A percentile compares a stretch with the other conserved stretches of the same genome.
Evolutionary conservation across 2,113 vertebrate genomes (phyloP).

Genomic region (Colaptes auratus): DNA sequence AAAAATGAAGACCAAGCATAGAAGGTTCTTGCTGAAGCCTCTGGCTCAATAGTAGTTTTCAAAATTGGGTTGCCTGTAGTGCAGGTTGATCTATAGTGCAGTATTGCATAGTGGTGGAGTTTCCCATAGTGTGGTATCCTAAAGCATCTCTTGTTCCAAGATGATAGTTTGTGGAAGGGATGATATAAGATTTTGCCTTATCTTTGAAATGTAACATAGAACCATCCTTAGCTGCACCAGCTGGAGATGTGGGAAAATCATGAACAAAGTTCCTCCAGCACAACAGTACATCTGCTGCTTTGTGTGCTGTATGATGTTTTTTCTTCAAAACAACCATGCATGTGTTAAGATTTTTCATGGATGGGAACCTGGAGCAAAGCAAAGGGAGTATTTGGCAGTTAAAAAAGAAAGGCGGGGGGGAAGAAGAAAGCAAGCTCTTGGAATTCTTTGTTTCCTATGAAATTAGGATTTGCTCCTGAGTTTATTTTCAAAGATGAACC

Average conservation of each 20-base stretch:
- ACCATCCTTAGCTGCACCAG: not conserved
- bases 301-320: not conserved
- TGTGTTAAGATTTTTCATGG: not conserved
- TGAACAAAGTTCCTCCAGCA: not conserved
- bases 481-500: not conserved
- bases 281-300: not conserved
- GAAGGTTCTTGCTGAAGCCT: not conserved
- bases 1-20: not conserved
- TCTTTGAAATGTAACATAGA: not conserved
- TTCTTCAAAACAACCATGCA: accelerated
- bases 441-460: not conserved
- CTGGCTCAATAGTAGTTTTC: not conserved
- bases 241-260: not conserved
- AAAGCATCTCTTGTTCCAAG: not conserved
- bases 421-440: not conserved
- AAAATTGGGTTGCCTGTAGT: not conserved
- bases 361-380: not conserved
- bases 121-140: not conserved
- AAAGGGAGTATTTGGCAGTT: not conserved
- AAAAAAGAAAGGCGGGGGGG: too few relatives aligned
- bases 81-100: not conserved
- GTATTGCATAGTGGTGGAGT: not conserved
- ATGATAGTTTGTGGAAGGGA: not conserved
- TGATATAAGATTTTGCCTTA: not conserved
- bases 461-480: not conserved